phyloP scores from a whole-genome alignment of 2,888 invertebrate genomes.

The Epinotia demarniana region DNA sequence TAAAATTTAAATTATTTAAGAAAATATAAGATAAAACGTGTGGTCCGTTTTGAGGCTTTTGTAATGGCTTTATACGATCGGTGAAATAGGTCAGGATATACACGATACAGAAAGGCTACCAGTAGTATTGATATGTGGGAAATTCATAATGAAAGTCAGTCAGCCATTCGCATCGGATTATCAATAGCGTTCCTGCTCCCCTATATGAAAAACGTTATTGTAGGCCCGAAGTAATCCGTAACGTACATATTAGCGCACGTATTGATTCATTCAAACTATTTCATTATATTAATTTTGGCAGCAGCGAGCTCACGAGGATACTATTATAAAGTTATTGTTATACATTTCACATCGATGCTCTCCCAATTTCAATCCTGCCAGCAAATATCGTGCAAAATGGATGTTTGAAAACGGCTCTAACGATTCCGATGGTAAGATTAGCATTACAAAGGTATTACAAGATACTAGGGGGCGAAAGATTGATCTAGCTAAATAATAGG shows the following conservation, averaged over 20 bases:
- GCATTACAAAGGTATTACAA: too few species aligned
- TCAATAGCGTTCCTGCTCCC: conserved; percentile 4
- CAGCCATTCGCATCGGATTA: background rate
- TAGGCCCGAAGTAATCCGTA: too few species aligned
- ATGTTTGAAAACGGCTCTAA: too few species aligned
- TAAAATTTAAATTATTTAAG: too few species aligned
- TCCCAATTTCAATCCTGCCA: too few species aligned
- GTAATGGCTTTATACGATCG: background rate
- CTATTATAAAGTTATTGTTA: conserved; percentile 76
- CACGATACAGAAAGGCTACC: background rate
- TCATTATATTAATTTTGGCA: conserved; percentile 50
- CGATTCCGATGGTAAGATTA: too few species aligned
- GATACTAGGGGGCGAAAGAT: too few species aligned
- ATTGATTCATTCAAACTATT: too few species aligned
- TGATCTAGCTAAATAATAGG: too few species aligned
- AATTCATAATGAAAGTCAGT: conserved; percentile 13
- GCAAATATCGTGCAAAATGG: too few species aligned
- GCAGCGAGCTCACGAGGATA: conserved; percentile 69
- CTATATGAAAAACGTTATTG: background rate
- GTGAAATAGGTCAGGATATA: background rate
- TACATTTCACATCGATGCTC: background rate
- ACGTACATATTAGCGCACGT: too few species aligned
- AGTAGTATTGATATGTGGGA: conserved; percentile 5
- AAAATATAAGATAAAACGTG: too few species aligned
- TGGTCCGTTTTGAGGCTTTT: background rate